phyloP scores from a whole-genome alignment of 2,113 vertebrate species.

The Uropsilus gracilis region DNA sequence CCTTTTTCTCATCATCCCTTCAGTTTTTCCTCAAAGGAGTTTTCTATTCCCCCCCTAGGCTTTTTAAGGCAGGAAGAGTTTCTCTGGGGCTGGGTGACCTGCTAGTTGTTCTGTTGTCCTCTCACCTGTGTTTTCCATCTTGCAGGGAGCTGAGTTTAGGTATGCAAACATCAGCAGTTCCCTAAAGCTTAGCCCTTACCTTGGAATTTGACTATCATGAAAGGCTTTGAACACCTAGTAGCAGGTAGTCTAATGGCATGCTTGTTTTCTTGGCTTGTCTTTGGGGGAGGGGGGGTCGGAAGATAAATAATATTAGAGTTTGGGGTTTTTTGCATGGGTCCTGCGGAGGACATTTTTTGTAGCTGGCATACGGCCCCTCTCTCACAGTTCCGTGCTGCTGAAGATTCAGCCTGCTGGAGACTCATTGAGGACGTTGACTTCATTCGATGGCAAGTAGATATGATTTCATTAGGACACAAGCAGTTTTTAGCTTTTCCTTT shows the following conservation, averaged over 20 bases:
- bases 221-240: background rate
- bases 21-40: background rate
- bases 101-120: background rate
- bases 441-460: background rate
- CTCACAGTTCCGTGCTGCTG: background rate
- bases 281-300: background rate
- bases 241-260: background rate
- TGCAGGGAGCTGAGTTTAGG: background rate
- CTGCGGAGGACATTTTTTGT: background rate
- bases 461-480: background rate
- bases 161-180: background rate
- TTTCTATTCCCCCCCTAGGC: background rate
- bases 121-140: background rate
- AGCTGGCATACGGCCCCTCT: background rate
- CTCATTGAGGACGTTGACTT: background rate
- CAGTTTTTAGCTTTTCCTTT: conserved; percentile 36
- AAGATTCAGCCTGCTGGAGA: background rate
- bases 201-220: background rate
- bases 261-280: background rate
- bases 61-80: background rate
- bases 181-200: background rate
- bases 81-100: background rate
- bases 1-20: background rate
- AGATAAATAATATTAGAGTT: background rate
- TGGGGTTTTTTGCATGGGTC: background rate